A percentile compares a stretch with the other conserved stretches of the same genome.
Evolutionary conservation across 2,113 vertebrate species (phyloP).

Genomic region (Nycticorax nycticorax): DNA sequence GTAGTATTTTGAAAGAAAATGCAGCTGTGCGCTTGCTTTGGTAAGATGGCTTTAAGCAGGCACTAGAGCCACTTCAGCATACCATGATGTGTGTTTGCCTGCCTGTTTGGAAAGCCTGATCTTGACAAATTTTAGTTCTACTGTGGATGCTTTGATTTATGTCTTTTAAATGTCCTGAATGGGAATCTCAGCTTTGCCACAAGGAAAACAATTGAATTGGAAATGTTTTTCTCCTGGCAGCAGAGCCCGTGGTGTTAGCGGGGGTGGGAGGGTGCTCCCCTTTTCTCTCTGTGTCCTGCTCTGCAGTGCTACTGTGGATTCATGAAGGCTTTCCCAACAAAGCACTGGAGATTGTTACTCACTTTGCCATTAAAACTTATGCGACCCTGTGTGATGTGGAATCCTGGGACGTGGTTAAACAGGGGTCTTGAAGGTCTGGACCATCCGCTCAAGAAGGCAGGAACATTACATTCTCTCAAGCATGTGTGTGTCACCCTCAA

Average conservation of each 20-base stretch:
- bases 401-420: neutral
- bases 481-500: neutral
- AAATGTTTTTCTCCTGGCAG: constrained; percentile 54
- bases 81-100: neutral
- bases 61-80: neutral
- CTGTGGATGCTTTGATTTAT: constrained; percentile 43
- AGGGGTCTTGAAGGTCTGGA: neutral
- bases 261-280: neutral
- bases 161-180: constrained; percentile 47
- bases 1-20: constrained; percentile 55
- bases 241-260: neutral
- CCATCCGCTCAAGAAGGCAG: neutral
- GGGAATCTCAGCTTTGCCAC: constrained; percentile 36
- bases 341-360: neutral
- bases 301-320: neutral
- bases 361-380: neutral
- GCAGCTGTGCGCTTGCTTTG: neutral
- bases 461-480: neutral
- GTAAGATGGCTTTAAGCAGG: constrained; percentile 2
- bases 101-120: neutral
- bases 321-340: neutral
- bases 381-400: neutral
- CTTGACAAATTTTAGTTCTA: constrained; percentile 7
- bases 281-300: constrained; percentile 16
- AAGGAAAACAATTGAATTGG: constrained; percentile 46